phyloP scores from a whole-genome alignment of 1,140 invertebrate species.

The Listronotus oregonensis region DNA sequence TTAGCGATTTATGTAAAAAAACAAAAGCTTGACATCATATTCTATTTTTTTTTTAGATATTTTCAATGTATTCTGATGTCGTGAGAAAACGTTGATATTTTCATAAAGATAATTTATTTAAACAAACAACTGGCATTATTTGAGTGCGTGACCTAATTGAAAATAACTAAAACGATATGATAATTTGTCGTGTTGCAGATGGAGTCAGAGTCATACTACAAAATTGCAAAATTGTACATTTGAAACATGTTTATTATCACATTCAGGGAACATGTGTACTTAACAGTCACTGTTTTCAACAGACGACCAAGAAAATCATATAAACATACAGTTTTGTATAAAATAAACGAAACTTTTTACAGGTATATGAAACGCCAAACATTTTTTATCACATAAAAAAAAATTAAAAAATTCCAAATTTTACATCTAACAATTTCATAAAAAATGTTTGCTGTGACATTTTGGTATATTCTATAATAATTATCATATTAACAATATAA shows the following conservation, averaged over 20 bases:
- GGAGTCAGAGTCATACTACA: conserved; percentile 32
- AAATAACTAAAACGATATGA: conserved; percentile 29
- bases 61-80: too few species aligned
- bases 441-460: too few species aligned
- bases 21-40: too few species aligned
- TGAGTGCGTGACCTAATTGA: conserved; percentile 21
- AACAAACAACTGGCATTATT: conserved; percentile 4
- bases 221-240: conserved; percentile 47
- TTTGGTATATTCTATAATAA: not conserved
- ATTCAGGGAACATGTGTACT: conserved; percentile 49
- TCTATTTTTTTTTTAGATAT: too few species aligned
- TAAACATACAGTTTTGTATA: conserved; percentile 21
- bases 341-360: conserved; percentile 5
- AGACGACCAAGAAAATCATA: conserved; percentile 2
- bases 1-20: too few species aligned
- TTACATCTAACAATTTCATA: not conserved
- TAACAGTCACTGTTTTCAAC: conserved; percentile 40
- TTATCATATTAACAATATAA: conserved; percentile 44
- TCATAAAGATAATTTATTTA: not conserved
- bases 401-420: not conserved
- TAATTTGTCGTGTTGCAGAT: conserved; percentile 23
- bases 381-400: conserved; percentile 4
- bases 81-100: conserved; percentile 4
- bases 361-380: conserved; percentile 16
- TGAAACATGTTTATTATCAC: conserved; percentile 55